These are phyloP conservation scores for Euthynnus affinis DNA, from an alignment of 2,797 vertebrate genomes.

Conservation along the genomic window DNA sequence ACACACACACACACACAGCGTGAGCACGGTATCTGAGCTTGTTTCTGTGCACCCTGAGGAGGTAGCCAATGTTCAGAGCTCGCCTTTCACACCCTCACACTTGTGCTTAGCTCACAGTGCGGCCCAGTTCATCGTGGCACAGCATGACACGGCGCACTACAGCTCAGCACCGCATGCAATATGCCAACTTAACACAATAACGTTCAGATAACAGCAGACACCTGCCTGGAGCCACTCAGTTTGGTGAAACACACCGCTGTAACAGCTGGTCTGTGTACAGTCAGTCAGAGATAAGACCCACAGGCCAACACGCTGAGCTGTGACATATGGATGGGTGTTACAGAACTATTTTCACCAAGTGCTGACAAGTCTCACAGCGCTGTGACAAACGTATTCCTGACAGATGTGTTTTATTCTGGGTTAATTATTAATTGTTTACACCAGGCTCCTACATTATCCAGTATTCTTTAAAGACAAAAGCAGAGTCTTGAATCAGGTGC, in stretches of 20 bases:
- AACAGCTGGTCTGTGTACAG: constrained; percentile 69
- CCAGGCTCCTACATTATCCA: constrained; percentile 30
- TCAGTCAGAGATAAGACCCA: constrained; percentile 48
- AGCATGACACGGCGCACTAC: constrained; percentile 63
- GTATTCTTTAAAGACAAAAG: constrained; percentile 21
- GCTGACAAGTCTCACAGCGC: constrained; percentile 57
- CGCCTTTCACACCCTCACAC: constrained; percentile 68
- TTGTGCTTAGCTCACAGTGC: constrained; percentile 59
- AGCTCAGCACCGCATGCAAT: constrained; percentile 61
- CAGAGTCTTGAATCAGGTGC: too few species aligned
- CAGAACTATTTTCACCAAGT: constrained; percentile 63
- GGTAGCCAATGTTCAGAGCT: constrained; percentile 60
- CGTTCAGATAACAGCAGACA: constrained; percentile 68
- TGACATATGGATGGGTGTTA: constrained; percentile 70
- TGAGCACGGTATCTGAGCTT: constrained; percentile 45
- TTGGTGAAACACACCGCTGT: constrained; percentile 46
- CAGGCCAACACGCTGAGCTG: constrained; percentile 62
- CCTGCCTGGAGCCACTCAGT: constrained; percentile 54
- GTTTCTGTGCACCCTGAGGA: constrained; percentile 66
- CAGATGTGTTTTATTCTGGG: constrained; percentile 62
- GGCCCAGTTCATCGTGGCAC: constrained; percentile 68
- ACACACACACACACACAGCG: constrained; percentile 24
- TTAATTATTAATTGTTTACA: constrained; percentile 55
- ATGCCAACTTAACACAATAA: constrained; percentile 73
- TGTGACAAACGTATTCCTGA: constrained; percentile 51